Base-by-base conservation (phyloP, 2,888 invertebrate genomes). In the Lasioglossum oenotherae region DNA sequence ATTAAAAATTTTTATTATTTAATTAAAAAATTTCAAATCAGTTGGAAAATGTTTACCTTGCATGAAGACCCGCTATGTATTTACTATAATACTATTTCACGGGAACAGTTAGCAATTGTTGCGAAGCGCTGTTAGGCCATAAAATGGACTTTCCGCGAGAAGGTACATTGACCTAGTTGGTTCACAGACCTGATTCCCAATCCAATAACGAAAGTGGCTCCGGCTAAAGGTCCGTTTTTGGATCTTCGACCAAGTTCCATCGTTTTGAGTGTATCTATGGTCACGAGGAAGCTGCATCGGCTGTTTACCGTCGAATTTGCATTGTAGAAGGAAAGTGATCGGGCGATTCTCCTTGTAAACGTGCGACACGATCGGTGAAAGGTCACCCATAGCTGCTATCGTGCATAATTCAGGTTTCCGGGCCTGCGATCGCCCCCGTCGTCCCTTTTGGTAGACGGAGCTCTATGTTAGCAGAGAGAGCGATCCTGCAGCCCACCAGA, bases 241-340 rank as follows among this genome's bases (percentile, higher is more conserved):
- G 57, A n/a, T 57, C n/a, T 57, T 57, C 57, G n/a, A 12, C 8
- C 8, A n/a, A 57, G 57, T 57, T 57, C 10, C n/a, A n/a, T 57
- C 57, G 57, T 57, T 57, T 23, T 10, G 57, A n/a, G n/a, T 57
- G 10, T n/a, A 57, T n/a, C 10, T 8, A 23, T 23, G 53, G 23
- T 2, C 23, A 23, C 53, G 23, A 53, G 23, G 57, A 57, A 57
- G 57, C 53, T 72, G 80, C 64, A 72, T 74, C 69, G 78, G 69
- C 77, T 87, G 90, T 90, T 90, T 90, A 78, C 90, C 82, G 78
- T 74, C 35, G 83, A 87, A 92, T 92, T 90, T 91, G 91, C 92
- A 92, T 92, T 88, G 88, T 88, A 90, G 90, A 92, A 88, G 87
- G 87, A 64, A 87, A 85, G 80, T 78, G 87, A 85, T 76, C 74